Conservation (phyloP, 2,888 invertebrate genomes). For the Agonopterix arenella region DNA sequence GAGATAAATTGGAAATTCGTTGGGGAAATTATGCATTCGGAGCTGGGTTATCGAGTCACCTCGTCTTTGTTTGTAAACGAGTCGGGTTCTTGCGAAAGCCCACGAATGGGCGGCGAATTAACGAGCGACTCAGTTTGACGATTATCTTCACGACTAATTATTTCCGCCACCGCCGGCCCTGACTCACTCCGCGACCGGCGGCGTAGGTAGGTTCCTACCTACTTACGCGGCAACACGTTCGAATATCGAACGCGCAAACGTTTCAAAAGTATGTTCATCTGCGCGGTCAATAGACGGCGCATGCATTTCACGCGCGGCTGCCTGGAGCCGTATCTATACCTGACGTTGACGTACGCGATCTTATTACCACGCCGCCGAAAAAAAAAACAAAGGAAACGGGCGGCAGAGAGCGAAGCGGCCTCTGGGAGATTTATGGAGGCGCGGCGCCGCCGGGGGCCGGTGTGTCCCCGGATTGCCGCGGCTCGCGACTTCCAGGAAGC, state of each 20-base stretch:
- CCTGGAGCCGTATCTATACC: conserved; percentile 45
- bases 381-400: conserved; percentile 60
- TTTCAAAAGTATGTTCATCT: conserved; percentile 29
- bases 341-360: conserved; percentile 67
- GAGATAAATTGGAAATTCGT: not conserved
- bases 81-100: conserved; percentile 11
- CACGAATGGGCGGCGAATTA: conserved; percentile 9
- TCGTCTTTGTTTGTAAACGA: conserved; percentile 3
- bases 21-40: not conserved
- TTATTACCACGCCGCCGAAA: conserved; percentile 54
- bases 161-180: conserved; percentile 37
- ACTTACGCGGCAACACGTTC: conserved; percentile 7
- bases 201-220: not conserved
- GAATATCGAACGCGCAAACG: conserved; percentile 17
- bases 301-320: conserved; percentile 33
- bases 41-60: conserved; percentile 3
- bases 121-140: conserved; percentile 23
- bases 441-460: conserved; percentile 60
- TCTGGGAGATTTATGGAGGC: conserved; percentile 63
- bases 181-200: conserved; percentile 15
- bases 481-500: conserved; percentile 54
- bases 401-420: conserved; percentile 32
- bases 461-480: conserved; percentile 20
- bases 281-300: conserved; percentile 42
- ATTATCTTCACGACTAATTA: conserved; percentile 55